Percentiles rank a stretch among this genome's conserved stretches.
These are phyloP conservation scores for Drosophila melanosoma DNA, from an alignment of 2,888 invertebrate genomes.

Conservation along the genomic window DNA sequence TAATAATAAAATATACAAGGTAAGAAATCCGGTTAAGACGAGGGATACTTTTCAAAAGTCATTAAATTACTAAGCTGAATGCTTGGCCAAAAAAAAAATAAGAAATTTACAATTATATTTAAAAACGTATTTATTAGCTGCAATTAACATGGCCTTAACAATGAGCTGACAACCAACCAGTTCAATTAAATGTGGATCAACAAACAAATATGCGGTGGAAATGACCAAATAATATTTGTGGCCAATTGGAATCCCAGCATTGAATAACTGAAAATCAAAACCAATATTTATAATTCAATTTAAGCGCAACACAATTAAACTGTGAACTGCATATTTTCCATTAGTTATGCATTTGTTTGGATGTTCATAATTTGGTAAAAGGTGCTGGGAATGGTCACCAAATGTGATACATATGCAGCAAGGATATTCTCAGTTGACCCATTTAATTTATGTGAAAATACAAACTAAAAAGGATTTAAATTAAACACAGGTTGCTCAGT, in stretches of 20 bases:
- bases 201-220: background rate
- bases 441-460: constrained; percentile 28
- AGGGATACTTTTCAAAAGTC: constrained; percentile 23
- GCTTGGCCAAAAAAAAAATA: too few relatives aligned
- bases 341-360: constrained; percentile 51
- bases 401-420: constrained; percentile 2
- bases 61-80: too few relatives aligned
- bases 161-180: background rate
- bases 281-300: background rate
- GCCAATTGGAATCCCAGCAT: background rate
- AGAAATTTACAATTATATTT: constrained; percentile 9
- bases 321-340: background rate
- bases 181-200: background rate
- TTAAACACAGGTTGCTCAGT: constrained; percentile 22
- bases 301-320: background rate
- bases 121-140: background rate
- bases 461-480: constrained; percentile 46
- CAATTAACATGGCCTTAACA: background rate
- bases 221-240: background rate
- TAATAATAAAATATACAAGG: constrained; percentile 47
- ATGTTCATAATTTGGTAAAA: constrained; percentile 75
- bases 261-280: background rate
- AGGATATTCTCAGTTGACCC: background rate
- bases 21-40: constrained; percentile 46
- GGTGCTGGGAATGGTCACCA: constrained; percentile 7